These are phyloP conservation scores for Tokudaia muenninki DNA, from an alignment of 2,797 vertebrate genomes.

Conservation along the genomic window DNA sequence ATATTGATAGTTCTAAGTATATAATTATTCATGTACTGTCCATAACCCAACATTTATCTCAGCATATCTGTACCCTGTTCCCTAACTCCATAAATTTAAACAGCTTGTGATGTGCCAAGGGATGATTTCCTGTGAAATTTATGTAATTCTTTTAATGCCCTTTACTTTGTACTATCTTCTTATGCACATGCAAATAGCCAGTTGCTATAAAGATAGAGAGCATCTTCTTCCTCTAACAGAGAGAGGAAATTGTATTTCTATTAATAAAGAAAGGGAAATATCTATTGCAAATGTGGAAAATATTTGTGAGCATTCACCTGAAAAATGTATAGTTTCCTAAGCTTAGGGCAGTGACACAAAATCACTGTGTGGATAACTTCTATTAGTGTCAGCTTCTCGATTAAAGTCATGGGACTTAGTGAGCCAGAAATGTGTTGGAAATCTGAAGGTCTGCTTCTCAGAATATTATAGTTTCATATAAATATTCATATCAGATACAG, in stretches of 20 bases:
- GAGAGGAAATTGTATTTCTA: background rate
- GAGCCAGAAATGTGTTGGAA: background rate
- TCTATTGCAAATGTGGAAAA: background rate
- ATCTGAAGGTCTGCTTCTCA: background rate
- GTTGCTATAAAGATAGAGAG: background rate
- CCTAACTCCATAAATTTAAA: background rate
- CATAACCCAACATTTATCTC: background rate
- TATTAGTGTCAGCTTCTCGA: background rate
- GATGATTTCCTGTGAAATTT: background rate
- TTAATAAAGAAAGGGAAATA: background rate
- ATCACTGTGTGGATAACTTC: background rate
- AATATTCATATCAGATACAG: background rate
- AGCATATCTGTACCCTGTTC: background rate
- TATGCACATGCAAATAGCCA: background rate
- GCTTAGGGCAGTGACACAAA: background rate
- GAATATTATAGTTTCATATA: background rate
- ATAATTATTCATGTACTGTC: background rate
- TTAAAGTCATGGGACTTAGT: accelerated
- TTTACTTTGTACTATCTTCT: background rate
- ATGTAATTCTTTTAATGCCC: background rate
- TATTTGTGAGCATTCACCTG: background rate
- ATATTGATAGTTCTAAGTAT: background rate
- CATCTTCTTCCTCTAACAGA: background rate
- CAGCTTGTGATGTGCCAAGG: background rate
- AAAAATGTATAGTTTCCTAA: background rate